Base-by-base conservation (phyloP, 2,888 invertebrate species). In the Agrochola lota region DNA sequence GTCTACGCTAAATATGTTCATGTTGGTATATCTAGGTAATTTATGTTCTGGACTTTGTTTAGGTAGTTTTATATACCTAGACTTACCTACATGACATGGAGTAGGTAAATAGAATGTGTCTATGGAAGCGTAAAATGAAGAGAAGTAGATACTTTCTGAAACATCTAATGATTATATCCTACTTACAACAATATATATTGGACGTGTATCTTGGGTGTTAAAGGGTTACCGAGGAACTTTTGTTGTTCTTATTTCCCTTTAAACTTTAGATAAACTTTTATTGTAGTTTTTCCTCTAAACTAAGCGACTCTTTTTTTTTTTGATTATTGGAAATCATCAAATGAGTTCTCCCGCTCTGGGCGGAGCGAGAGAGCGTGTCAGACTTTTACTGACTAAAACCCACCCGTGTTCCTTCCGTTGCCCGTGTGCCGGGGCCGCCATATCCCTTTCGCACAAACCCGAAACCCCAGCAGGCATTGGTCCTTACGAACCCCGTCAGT, bases 1-100 rank as follows among this genome's bases (percentile, higher is more conserved):
- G 59, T 75, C 62, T 71, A 67, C 49, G 43, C 71, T 30, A 40
- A 73, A 72, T 78, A 69, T 80, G 70, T 83, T 72, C 67, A 64
- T 70, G 62, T 63, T 77, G 46, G 23, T 70, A 49, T 40, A 7
- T 30, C 35, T 57, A 57, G 30, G 20, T 59, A 35, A 72, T 52
- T 66, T 70, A 81, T 66, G 20, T 46, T 71, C n/a, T 60, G 70
- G 57, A 15, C 66, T 82, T 82, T 52, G 55, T 62, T 66, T 17
- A 35, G 15, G n/a, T 63, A 23, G 8, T 63, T 26, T 55, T 35
- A 70, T 49, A 20, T 49, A 60, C 6, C 23, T 40, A 57, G 20
- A 52, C 49, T n/a, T 23, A 12, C 12, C 15, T n/a, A 60, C 17
- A 43, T 15, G 30, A 15, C 4, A 46, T 23, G 9, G 35, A 6